These are phyloP conservation scores for Loris lydekkerianus DNA, from an alignment of 2,797 vertebrate species.

Conservation along the genomic window DNA sequence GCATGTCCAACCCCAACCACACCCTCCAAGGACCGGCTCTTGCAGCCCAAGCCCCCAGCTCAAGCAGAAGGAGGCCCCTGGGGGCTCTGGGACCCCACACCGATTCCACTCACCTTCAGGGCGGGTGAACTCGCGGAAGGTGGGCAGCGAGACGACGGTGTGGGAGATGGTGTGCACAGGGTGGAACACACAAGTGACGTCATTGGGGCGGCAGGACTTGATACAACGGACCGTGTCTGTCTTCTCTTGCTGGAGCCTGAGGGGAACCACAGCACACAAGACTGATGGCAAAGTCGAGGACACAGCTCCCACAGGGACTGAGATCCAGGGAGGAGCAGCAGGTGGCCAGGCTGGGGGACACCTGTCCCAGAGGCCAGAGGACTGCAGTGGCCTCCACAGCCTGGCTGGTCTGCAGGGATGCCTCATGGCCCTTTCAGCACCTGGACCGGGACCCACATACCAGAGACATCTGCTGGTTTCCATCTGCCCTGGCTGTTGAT, in stretches of 20 bases:
- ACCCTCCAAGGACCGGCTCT: neutral
- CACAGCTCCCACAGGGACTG: accelerated
- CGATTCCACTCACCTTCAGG: conserved; percentile 92
- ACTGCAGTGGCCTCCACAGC: neutral
- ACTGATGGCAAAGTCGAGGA: accelerated
- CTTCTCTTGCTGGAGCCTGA: conserved; percentile 89
- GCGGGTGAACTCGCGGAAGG: conserved; percentile 94
- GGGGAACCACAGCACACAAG: conserved; percentile 59
- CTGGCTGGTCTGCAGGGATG: accelerated
- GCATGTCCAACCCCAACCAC: neutral
- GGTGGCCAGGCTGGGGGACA: neutral
- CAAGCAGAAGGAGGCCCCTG: neutral
- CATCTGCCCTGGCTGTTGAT: accelerated
- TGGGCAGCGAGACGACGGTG: conserved; percentile 97
- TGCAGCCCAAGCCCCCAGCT: neutral
- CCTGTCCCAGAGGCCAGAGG: accelerated
- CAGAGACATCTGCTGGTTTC: accelerated
- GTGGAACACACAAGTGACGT: conserved; percentile 92
- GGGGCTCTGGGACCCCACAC: accelerated
- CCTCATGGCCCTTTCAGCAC: neutral
- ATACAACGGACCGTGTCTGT: conserved; percentile 95
- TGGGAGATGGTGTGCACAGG: conserved; percentile 95
- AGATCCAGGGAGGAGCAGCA: neutral
- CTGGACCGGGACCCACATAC: accelerated
- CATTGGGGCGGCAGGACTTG: conserved; percentile 94